phyloP scores from a whole-genome alignment of 2,797 vertebrate species.

The Meda fulgida region DNA sequence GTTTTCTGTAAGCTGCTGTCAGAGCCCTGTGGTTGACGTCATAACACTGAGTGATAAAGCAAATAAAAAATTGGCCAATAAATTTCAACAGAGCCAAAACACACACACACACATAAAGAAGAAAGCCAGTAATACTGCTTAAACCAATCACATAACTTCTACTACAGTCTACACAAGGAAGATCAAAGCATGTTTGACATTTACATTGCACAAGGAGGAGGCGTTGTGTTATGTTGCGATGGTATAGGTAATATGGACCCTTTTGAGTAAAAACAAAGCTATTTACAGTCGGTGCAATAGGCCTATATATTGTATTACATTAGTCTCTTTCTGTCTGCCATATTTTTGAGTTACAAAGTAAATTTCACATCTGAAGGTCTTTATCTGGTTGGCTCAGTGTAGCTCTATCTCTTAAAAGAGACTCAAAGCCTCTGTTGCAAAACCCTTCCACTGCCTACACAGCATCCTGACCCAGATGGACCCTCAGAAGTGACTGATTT shows the following conservation, averaged over 20 bases:
- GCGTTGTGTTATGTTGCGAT: constrained; percentile 7
- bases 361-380: constrained; percentile 42
- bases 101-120: constrained; percentile 20
- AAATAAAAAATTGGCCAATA: constrained; percentile 37
- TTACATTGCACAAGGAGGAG: not conserved
- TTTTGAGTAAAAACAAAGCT: constrained; percentile 23
- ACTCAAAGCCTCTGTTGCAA: constrained; percentile 6
- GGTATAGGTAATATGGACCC: constrained; percentile 9
- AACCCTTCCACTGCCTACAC: constrained; percentile 16
- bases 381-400: constrained; percentile 14
- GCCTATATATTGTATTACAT: not conserved
- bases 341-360: constrained; percentile 13
- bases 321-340: not conserved
- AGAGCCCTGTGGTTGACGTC: constrained; percentile 35
- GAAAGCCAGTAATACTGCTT: constrained; percentile 6
- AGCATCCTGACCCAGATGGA: constrained; percentile 2
- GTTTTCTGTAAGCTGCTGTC: constrained; percentile 17
- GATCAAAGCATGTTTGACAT: constrained; percentile 57
- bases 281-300: not conserved
- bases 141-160: constrained; percentile 20
- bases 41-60: constrained; percentile 28
- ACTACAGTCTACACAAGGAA: constrained; percentile 25
- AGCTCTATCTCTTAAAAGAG: not conserved
- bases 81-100: constrained; percentile 22
- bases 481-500: constrained; percentile 13